Percentiles rank a stretch among this genome's conserved stretches.
phyloP scores from a whole-genome alignment of 2,797 vertebrate genomes.

The Rachycentron canadum region DNA sequence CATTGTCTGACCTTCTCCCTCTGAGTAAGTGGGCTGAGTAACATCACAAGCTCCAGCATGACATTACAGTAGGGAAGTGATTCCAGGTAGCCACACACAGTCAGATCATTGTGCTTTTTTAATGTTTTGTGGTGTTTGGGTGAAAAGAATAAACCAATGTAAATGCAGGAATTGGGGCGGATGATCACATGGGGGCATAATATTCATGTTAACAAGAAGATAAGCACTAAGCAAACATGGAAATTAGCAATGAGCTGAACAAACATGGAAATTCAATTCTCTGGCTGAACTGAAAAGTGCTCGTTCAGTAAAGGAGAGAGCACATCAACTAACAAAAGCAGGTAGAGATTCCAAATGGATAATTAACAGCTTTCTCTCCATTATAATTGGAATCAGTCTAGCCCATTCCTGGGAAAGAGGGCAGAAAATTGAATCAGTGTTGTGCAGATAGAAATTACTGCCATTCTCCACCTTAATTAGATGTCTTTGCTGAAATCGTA shows the following conservation, averaged over 20 bases:
- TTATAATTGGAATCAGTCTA: constrained; percentile 82
- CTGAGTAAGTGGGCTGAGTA: constrained; percentile 59
- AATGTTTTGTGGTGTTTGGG: constrained; percentile 22
- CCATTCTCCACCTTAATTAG: constrained; percentile 84
- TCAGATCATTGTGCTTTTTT: constrained; percentile 20
- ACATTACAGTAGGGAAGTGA: constrained; percentile 25
- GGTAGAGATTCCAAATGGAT: constrained; percentile 79
- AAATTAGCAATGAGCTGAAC: constrained; percentile 63
- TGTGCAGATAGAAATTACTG: constrained; percentile 77
- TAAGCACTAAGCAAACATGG: constrained; percentile 63
- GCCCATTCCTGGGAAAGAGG: constrained; percentile 75
- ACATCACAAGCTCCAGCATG: constrained; percentile 55
- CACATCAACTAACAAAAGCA: constrained; percentile 68
- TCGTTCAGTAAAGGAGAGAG: constrained; percentile 56
- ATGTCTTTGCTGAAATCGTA: constrained; percentile 74
- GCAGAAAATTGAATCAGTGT: constrained; percentile 84
- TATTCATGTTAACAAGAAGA: constrained; percentile 63
- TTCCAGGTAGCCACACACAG: constrained; percentile 10
- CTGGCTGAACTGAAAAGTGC: constrained; percentile 49
- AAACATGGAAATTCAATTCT: constrained; percentile 66
- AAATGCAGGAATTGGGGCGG: constrained; percentile 30
- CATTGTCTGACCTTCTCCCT: constrained; percentile 74
- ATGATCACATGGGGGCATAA: constrained; percentile 49
- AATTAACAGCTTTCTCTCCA: constrained; percentile 82
- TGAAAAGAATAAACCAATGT: constrained; percentile 39